Evolutionary conservation across 2,888 invertebrate species (phyloP), one percentile per base, ranked within the genome.

Genomic region (Netelia virgata): DNA sequence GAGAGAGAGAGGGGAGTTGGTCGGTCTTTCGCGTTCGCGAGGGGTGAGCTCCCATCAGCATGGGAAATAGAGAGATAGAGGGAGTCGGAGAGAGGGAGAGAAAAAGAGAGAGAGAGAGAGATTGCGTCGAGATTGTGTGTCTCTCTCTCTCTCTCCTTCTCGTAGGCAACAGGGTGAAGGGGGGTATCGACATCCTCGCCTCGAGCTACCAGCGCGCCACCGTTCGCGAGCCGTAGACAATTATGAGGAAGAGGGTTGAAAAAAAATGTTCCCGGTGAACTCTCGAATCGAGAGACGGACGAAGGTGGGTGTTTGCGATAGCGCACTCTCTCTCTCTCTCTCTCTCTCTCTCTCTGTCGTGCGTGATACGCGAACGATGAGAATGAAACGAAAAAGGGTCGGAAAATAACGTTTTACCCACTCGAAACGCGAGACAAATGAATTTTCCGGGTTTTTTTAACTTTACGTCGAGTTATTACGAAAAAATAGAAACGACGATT

Each of bases 161-260:
- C 23, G 43, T 72, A 57, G 82, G 82, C 82, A 63, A 55, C 41
- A 69, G 77, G 77, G 50, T 50, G 50, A 9, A 55, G 75, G 73
- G 75, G 80, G 84, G 82, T 88, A 88, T 88, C 87, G 86, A 86
- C 87, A 81, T 86, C 86, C 83, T 87, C 83, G 88, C 87, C 87
- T 87, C 86, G 79, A 87, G 86, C 87, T 74, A 28, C 78, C 75
- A 75, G 70, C 78, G 82, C 41, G 76, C 70, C 66, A 53, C 61
- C 73, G 69, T 75, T 81, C 73, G 43, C 75, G 72, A 72, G 69
- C 70, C 59, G 64, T 70, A 69, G 75, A 85, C 78, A 84, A 84
- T 84, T 80, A 80, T 63, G 75, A 76, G 59, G 23, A 84, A 59
- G 79, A 77, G 77, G 64, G 77, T 68, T 28, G 74, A 80, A 75